These are phyloP conservation scores for Trissolcus brochymenae DNA, from an alignment of 2,888 invertebrate species.

Conservation along the genomic window DNA sequence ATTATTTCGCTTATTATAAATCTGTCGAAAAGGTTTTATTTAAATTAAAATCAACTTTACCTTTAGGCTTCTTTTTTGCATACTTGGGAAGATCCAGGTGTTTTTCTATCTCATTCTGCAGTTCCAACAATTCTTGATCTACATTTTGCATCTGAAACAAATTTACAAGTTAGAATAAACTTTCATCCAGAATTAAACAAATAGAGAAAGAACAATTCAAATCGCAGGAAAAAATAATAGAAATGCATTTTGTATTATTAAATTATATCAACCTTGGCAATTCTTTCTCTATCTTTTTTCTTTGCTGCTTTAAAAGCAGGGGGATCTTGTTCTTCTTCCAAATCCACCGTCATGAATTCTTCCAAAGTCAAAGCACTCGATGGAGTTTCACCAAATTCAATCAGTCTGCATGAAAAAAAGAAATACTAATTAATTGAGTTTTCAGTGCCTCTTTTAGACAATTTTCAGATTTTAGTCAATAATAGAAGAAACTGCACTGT, in stretches of 20 bases:
- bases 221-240: too few relatives aligned
- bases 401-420: slow-evolving; percentile 77
- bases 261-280: slow-evolving; percentile 82
- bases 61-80: slow-evolving; percentile 65
- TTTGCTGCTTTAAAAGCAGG: slow-evolving; percentile 95
- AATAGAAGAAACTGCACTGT: not conserved
- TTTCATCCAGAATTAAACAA: not conserved
- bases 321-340: slow-evolving; percentile 96
- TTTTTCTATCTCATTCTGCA: slow-evolving; percentile 91
- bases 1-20: too few relatives aligned
- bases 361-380: slow-evolving; percentile 95
- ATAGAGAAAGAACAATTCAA: too few relatives aligned
- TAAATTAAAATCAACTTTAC: slow-evolving; percentile 65
- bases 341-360: slow-evolving; percentile 97
- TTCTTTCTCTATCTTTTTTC: slow-evolving; percentile 89
- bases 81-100: slow-evolving; percentile 81
- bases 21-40: not conserved
- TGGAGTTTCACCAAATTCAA: slow-evolving; percentile 98
- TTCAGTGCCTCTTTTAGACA: too few relatives aligned
- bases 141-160: slow-evolving; percentile 74
- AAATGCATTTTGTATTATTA: not conserved
- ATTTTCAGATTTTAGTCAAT: too few relatives aligned
- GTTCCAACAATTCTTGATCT: slow-evolving; percentile 80
- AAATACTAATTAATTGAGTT: too few relatives aligned
- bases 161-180: not conserved